These are phyloP conservation scores for Tachycineta bicolor DNA, from an alignment of 2,113 vertebrate species.

Conservation along the genomic window DNA sequence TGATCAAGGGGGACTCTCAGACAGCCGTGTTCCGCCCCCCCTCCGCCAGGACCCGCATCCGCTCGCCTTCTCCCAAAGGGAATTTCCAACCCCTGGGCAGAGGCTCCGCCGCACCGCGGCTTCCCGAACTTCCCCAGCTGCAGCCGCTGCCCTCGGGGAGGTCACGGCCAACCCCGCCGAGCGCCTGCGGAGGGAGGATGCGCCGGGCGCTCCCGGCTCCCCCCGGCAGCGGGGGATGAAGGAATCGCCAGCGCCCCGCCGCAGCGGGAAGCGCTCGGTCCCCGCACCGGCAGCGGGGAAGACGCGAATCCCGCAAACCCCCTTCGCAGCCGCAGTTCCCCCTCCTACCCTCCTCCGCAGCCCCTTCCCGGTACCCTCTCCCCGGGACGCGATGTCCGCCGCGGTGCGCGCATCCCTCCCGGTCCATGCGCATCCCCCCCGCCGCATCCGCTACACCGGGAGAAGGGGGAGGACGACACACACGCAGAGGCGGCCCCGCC, in stretches of 20 bases:
- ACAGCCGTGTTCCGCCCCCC: not conserved
- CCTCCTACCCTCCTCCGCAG: not conserved
- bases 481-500: not conserved
- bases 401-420: not conserved
- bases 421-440: not conserved
- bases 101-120: not conserved
- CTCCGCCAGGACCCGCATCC: not conserved
- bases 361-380: not conserved
- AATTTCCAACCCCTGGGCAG: not conserved
- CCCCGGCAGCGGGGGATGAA: not conserved
- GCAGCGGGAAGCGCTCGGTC: slow-evolving; percentile 7
- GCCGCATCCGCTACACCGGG: not conserved
- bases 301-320: not conserved
- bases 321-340: not conserved
- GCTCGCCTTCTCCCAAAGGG: not conserved
- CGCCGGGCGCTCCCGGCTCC: slow-evolving; percentile 4
- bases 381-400: not conserved
- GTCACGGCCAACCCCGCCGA: not conserved
- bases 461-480: too few species aligned
- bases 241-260: not conserved
- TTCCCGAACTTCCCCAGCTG: not conserved
- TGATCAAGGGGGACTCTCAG: not conserved
- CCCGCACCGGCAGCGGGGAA: not conserved
- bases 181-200: not conserved
- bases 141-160: slow-evolving; percentile 23